Conservation (phyloP, 2,113 vertebrate genomes). For the Myiozetetes cayanensis region DNA sequence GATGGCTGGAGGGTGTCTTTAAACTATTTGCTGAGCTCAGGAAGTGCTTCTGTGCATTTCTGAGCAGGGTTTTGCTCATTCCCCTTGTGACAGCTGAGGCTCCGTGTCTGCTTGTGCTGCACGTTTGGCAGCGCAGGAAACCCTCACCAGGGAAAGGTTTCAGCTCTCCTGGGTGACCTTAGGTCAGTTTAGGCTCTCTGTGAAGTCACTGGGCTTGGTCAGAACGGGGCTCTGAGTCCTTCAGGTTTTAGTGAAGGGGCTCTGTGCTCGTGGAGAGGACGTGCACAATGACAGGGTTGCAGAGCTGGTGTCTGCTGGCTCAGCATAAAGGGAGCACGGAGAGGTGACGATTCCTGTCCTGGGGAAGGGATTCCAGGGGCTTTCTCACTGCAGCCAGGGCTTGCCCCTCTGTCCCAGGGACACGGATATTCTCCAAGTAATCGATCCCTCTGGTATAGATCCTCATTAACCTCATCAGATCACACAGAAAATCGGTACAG, state of each 20-base stretch:
- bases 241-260: no score
- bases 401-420: no score
- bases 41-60: background rate
- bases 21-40: background rate
- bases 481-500: no score
- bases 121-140: background rate
- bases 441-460: no score
- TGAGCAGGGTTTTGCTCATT: background rate
- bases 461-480: no score
- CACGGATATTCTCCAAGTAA: no score
- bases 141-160: background rate
- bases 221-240: background rate
- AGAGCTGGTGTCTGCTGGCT: background rate
- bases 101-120: rapidly evolving
- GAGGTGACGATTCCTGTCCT: background rate
- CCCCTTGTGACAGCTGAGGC: rapidly evolving
- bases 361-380: no score
- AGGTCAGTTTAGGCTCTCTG: background rate
- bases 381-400: no score
- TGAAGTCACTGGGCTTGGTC: background rate
- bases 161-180: background rate
- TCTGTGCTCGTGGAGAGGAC: background rate
- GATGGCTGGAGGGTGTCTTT: background rate
- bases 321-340: background rate
- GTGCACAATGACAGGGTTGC: rapidly evolving